Evolutionary conservation across 2,888 invertebrate genomes (phyloP), one percentile per base, ranked within the genome.

Genomic region (Polyommatus iphigenia): DNA sequence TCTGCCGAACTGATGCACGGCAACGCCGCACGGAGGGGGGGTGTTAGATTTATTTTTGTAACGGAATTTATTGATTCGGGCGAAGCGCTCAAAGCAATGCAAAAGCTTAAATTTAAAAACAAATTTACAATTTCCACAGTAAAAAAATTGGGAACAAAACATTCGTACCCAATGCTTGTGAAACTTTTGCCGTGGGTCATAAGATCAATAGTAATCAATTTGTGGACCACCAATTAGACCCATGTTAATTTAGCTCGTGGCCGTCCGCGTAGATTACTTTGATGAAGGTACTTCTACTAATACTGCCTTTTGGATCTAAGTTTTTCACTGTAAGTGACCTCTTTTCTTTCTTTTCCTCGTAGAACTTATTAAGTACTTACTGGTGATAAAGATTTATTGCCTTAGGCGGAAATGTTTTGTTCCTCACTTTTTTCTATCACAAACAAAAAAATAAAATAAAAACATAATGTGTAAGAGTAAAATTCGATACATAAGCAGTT

Each of bases 131-230:
- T 46, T 10, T 46, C 46, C 10, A 10, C 10, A 13, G 18, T 67
- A 5, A 15, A 2, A 32, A 15, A 67, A 67, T 13, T 3, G 18
- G 15, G 6, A 10, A 29, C 6, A 10, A 29, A 8, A 32, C 15
- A 15, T 67, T 67, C 1, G 24, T 32, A 29, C 15, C 24, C 5
- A 15, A 15, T 32, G 5, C 18, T 50, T 29, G 29, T 50, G 29
- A 54, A 75, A 75, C 15, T n/a, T 50, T 54, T 75, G 75, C 75
- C 29, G 50, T 2, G 75, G 75, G 75, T 29, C 75, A 75, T 24
- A 32, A 54, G 75, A 75, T 75, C 75, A 73, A 73, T 73, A 73
- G 73, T 46, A 73, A 73, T 73, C 73, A 75, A 75, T 75, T 72
- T 75, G 75, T 54, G 75, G 54, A 54, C 75, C 75, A 54, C 50